Evolutionary conservation across 1,140 invertebrate species (phyloP), one percentile per base, ranked within the genome.

Genomic region (Drosophila arawakana): DNA sequence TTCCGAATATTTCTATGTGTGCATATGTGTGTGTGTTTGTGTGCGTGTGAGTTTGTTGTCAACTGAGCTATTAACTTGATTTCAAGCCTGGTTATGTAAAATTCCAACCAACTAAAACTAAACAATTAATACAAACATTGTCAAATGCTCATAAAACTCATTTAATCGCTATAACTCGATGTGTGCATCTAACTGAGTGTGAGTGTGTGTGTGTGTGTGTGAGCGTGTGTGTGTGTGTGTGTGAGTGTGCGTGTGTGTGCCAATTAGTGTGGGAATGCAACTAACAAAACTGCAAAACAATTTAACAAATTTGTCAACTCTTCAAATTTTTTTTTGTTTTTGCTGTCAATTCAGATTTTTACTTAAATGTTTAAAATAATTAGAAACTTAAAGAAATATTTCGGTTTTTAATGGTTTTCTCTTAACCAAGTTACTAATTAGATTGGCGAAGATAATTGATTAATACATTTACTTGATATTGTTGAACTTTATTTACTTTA

Each of bases 61-160:
- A 71, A 71, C 68, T 52, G 9, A 43, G 25, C 55, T 35, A 59
- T 60, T 58, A 59, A 50, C 37, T 54, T 55, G 11, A 37, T 21
- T 67, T 18, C 21, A 2, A 47, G 35, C 43, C 37, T 52, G 47
- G 63, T 73, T 73, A 73, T 73, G 71, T 73, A 73, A 73, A 59
- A 60, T 61, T 46, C 65, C 57, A 73, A 39, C 9, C 35, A 41
- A 50, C 25, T 5, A 30, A 25, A 34, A 18, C 39, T 37, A 59
- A 47, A 50, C 55, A 73, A 68, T 43, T 59, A 67, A 73, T 68
- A 73, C 57, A 34, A 68, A 43, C 35, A 73, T 60, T 73, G 65
- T 73, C 57, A 46, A 68, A 73, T 55, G 57, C 18, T 54, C 41
- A 46, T 67, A 73, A 57, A 67, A 54, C 65, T 46, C 37, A 50